phyloP scores from a whole-genome alignment of 64 coral and sea anemone genomes.

The Acropora yongei region DNA sequence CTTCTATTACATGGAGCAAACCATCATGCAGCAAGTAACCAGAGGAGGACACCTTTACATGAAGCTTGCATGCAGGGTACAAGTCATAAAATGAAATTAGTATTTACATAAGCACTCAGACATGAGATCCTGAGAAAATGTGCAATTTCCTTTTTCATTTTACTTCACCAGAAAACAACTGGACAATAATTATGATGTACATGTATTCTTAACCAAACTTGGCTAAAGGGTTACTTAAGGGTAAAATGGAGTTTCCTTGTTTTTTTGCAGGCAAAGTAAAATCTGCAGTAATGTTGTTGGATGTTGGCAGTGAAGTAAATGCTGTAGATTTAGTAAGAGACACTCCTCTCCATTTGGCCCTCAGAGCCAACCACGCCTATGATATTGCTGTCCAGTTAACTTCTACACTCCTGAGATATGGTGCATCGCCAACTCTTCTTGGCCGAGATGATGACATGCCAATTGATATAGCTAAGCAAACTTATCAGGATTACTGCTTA shows the following conservation, averaged over 20 bases:
- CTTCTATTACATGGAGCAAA: conserved; percentile 75
- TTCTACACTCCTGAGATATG: conserved; percentile 75
- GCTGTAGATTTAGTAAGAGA: conserved; percentile 74
- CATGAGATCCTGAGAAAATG: neutral
- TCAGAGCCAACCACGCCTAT: conserved; percentile 67
- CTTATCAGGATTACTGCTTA: conserved; percentile 61
- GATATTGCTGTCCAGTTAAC: conserved; percentile 77
- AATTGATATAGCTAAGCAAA: conserved; percentile 62
- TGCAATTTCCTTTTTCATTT: too few species aligned
- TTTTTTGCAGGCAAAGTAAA: conserved; percentile 56
- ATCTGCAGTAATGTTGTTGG: conserved; percentile 67
- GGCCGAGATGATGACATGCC: conserved; percentile 85
- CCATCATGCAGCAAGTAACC: conserved; percentile 84
- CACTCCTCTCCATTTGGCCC: conserved; percentile 73
- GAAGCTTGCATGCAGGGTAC: conserved; percentile 97
- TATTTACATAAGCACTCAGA: too few species aligned
- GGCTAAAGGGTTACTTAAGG: too few species aligned
- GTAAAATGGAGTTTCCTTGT: neutral
- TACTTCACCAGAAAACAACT: too few species aligned
- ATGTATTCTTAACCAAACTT: too few species aligned
- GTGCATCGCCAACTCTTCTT: conserved; percentile 71
- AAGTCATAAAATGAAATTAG: neutral
- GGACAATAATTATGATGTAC: too few species aligned
- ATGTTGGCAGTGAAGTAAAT: conserved; percentile 77
- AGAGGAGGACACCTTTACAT: conserved; percentile 93